Evolutionary conservation across 2,888 invertebrate species (phyloP).

Genomic region (Acrobasis repandana): DNA sequence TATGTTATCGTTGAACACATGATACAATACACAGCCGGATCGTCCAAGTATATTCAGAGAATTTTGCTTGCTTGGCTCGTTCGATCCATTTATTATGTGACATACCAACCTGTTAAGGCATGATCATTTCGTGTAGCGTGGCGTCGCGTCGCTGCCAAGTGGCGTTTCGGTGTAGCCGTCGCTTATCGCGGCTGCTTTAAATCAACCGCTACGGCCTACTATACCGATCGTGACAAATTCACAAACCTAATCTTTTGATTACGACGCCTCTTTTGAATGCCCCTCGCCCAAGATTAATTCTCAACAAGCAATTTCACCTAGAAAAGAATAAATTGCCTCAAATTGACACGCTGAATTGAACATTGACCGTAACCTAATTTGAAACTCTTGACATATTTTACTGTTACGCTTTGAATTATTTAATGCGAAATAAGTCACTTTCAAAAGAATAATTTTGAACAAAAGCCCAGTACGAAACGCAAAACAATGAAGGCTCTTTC

Average conservation of each 20-base stretch:
- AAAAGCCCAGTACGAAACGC: constrained; percentile 51
- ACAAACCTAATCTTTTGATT: constrained; percentile 72
- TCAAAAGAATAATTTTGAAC: constrained; percentile 53
- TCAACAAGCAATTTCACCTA: constrained; percentile 6
- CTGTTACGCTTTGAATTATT: constrained; percentile 45
- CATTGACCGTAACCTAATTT: constrained; percentile 29
- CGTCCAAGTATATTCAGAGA: no score
- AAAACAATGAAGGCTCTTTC: constrained; percentile 76
- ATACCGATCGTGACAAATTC: constrained; percentile 79
- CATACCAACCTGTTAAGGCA: not conserved
- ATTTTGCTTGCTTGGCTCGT: no score
- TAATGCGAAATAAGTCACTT: constrained; percentile 53
- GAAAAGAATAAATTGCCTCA: constrained; percentile 4
- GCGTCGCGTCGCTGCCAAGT: constrained; percentile 4
- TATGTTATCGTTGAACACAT: no score
- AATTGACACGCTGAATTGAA: constrained; percentile 4
- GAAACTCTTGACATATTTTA: constrained; percentile 34
- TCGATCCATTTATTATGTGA: no score
- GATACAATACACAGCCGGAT: no score
- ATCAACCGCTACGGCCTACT: constrained; percentile 72
- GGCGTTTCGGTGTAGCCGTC: constrained; percentile 36
- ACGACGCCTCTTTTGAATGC: constrained; percentile 40
- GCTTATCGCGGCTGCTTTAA: constrained; percentile 66
- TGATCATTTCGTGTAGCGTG: not conserved
- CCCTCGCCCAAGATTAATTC: constrained; percentile 9